Evolutionary conservation across 2,888 invertebrate genomes (phyloP).

Genomic region (Prionchulus punctatus): DNA sequence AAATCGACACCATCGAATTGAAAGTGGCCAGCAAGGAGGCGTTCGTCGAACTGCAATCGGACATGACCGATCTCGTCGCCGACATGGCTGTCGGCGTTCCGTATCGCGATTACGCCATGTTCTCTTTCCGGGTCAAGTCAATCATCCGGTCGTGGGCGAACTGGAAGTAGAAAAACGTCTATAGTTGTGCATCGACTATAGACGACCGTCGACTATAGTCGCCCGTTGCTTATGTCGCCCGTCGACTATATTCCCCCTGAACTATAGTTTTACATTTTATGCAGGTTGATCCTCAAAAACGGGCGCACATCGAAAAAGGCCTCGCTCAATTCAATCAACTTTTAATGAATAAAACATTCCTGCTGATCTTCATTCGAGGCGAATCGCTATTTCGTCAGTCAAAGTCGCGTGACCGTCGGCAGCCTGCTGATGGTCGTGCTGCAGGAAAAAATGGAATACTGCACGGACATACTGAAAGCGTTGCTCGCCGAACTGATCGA

Average conservation of each 20-base stretch:
- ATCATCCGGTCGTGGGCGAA: conserved; percentile 65
- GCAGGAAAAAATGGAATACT: conserved; percentile 98
- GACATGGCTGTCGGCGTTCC: conserved; percentile 88
- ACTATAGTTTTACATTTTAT: no score
- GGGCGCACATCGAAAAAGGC: conserved; percentile 62
- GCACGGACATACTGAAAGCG: conserved; percentile 94
- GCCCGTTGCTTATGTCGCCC: no score
- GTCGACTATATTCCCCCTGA: no score
- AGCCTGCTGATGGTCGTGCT: conserved; percentile 97
- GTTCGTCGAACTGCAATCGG: conserved; percentile 71
- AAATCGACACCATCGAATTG: conserved; percentile 32
- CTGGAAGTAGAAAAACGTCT: no score
- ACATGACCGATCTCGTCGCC: conserved; percentile 87
- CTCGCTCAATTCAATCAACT: conserved; percentile 79
- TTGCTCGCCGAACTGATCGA: conserved; percentile 89
- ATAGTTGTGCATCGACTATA: no score
- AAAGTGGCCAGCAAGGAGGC: conserved; percentile 27
- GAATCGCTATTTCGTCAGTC: conserved; percentile 81
- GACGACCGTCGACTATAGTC: no score
- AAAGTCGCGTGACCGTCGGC: conserved; percentile 90
- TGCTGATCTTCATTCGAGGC: conserved; percentile 89
- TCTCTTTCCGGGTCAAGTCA: conserved; percentile 63
- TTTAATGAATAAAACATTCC: conserved; percentile 93
- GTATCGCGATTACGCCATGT: conserved; percentile 92
- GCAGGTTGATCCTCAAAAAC: conserved; percentile 2